A percentile compares a stretch with the other conserved stretches of the same genome.
phyloP scores from a whole-genome alignment of 92 coral and sea anemone species.

The Epizoanthus fatuus region DNA sequence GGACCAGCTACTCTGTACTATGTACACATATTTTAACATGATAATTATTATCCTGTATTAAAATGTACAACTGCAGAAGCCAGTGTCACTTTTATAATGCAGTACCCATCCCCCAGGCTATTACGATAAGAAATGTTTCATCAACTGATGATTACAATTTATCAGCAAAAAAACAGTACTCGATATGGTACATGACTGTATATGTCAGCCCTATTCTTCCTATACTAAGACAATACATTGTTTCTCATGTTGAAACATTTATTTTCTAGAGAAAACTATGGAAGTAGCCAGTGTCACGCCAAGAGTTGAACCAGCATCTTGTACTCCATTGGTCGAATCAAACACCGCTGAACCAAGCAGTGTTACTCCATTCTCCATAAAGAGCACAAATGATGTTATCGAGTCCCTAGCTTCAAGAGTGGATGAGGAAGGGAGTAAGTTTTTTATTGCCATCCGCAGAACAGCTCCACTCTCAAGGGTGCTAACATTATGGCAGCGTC shows the following conservation, averaged over 20 bases:
- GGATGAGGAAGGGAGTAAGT: slow-evolving; percentile 33
- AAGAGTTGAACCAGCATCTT: slow-evolving; percentile 24
- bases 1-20: no score
- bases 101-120: no score
- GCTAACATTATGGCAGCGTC: slow-evolving; percentile 54
- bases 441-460: slow-evolving; percentile 49
- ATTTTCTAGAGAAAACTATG: slow-evolving; percentile 7
- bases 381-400: slow-evolving; percentile 38
- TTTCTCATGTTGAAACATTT: not conserved
- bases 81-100: no score
- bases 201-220: slow-evolving; percentile 9
- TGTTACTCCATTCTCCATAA: slow-evolving; percentile 13
- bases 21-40: no score
- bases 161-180: no score
- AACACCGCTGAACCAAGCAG: slow-evolving; percentile 1
- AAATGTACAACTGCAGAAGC: no score
- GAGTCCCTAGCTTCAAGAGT: slow-evolving; percentile 47
- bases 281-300: slow-evolving; percentile 18
- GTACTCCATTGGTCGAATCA: slow-evolving; percentile 14
- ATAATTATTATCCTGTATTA: no score
- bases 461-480: slow-evolving; percentile 45
- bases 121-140: no score
- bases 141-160: no score
- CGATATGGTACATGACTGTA: not conserved
- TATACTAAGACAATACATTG: not conserved